phyloP scores from a whole-genome alignment of 2,888 invertebrate genomes.

The Standfussiana lucernea region DNA sequence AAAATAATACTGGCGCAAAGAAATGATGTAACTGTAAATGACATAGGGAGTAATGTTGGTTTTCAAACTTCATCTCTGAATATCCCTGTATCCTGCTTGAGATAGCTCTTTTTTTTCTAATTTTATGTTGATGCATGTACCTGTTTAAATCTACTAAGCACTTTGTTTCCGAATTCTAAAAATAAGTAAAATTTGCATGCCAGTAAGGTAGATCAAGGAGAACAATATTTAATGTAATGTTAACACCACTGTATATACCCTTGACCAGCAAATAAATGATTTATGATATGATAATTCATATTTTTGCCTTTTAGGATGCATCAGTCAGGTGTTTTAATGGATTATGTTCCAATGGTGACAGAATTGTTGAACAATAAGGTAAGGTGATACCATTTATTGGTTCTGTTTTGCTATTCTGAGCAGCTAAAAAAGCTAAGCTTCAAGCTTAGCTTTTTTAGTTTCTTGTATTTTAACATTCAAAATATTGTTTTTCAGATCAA shows the following conservation, averaged over 20 bases:
- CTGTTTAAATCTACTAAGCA: no score
- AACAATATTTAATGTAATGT: no score
- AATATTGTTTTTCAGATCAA: constrained; percentile 77
- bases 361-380: constrained; percentile 89
- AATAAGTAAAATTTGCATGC: no score
- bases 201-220: no score
- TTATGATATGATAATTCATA: no score
- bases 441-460: background rate
- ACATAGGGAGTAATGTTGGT: background rate
- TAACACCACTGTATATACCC: no score
- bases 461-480: background rate
- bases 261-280: no score
- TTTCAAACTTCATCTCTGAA: background rate
- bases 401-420: background rate
- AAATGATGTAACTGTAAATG: background rate
- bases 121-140: no score
- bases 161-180: no score
- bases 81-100: background rate
- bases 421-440: background rate
- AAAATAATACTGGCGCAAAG: background rate
- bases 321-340: constrained; percentile 88
- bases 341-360: constrained; percentile 91
- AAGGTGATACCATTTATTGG: background rate
- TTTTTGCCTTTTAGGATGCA: constrained; percentile 83
- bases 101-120: background rate